Evolutionary conservation across 2,888 invertebrate genomes (phyloP).

Genomic region (Lobophora halterata): DNA sequence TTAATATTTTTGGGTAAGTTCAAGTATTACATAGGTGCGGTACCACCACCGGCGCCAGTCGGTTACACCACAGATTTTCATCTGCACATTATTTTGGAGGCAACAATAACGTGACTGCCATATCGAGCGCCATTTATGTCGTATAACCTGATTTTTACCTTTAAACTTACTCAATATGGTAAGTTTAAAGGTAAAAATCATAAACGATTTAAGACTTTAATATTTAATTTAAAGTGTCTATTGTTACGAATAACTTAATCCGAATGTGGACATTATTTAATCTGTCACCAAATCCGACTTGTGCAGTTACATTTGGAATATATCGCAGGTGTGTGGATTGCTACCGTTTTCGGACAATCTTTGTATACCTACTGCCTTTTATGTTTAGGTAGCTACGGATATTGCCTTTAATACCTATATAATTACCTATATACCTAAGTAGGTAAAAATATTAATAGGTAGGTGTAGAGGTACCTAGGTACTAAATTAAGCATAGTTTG

Average conservation of each 20-base stretch:
- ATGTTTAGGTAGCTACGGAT: too few species aligned
- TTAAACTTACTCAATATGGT: constrained; percentile 48
- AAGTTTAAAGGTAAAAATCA: too few species aligned
- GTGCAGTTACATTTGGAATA: constrained; percentile 14
- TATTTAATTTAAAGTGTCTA: too few species aligned
- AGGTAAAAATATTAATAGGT: too few species aligned
- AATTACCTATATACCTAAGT: too few species aligned
- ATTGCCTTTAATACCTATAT: too few species aligned
- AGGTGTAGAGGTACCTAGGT: too few species aligned
- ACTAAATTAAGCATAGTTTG: too few species aligned
- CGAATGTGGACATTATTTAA: constrained; percentile 10
- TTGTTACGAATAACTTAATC: constrained; percentile 41
- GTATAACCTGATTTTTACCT: constrained; percentile 53
- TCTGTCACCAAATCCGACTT: constrained; percentile 15
- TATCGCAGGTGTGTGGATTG: constrained; percentile 9
- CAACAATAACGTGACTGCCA: constrained; percentile 70
- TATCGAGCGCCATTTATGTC: constrained; percentile 55
- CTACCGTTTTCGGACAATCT: constrained; percentile 1
- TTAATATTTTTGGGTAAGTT: constrained; percentile 20
- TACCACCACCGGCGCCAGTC: constrained; percentile 60
- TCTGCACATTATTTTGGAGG: constrained; percentile 67
- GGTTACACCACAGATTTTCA: constrained; percentile 69
- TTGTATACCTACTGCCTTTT: too few species aligned
- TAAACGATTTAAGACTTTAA: too few species aligned
- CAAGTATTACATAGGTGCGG: constrained; percentile 9